A percentile compares a stretch with the other conserved stretches of the same genome.
phyloP scores from a whole-genome alignment of 2,888 invertebrate genomes.

The Eledona agricola region DNA sequence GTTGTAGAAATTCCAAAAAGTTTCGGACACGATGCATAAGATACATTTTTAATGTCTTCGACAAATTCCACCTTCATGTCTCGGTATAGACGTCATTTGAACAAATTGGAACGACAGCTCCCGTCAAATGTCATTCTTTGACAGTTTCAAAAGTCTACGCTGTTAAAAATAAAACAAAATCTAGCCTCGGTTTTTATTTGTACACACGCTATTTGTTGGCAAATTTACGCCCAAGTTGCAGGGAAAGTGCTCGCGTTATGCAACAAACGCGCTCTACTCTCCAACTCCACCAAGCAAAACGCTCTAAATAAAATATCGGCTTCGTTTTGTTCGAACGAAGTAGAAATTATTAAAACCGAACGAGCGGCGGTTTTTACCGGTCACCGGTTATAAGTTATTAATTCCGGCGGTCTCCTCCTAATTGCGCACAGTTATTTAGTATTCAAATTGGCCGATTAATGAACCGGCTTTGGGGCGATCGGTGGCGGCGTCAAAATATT shows the following conservation, averaged over 20 bases:
- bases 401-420: conserved; percentile 12
- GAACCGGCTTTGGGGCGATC: no score
- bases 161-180: no score
- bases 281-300: conserved; percentile 28
- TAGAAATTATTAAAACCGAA: conserved; percentile 29
- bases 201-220: no score
- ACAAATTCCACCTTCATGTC: no score
- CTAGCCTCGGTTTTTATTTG: no score
- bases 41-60: no score
- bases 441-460: conserved; percentile 18
- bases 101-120: no score
- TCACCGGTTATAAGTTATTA: conserved; percentile 6
- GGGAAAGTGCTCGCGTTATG: conserved; percentile 26
- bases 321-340: conserved; percentile 26
- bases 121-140: no score
- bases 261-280: conserved; percentile 31
- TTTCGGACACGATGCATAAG: no score
- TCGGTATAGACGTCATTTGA: no score
- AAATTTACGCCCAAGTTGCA: conserved; percentile 20
- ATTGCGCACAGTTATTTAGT: conserved; percentile 1
- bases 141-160: no score
- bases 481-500: not conserved
- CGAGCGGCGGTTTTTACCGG: conserved; percentile 20
- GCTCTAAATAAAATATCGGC: conserved; percentile 30
- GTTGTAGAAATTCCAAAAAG: no score